Evolutionary conservation across 2,113 vertebrate species (phyloP).

Genomic region (Amphilophus citrinellus): DNA sequence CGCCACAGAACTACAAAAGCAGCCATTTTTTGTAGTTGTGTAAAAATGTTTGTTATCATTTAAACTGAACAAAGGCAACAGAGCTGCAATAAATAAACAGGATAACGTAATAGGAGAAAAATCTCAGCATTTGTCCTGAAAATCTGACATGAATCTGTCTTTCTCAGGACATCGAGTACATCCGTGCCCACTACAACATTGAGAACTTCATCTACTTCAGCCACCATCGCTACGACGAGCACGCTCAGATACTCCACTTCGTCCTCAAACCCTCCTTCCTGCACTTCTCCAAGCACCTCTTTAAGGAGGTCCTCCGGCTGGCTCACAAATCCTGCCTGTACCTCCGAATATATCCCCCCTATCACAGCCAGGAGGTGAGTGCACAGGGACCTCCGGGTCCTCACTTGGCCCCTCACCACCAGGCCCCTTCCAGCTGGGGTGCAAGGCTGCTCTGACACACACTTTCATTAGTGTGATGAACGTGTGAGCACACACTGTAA

Average conservation of each 20-base stretch:
- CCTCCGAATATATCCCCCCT: constrained; percentile 82
- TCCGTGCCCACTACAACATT: constrained; percentile 89
- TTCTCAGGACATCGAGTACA: constrained; percentile 87
- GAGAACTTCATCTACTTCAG: constrained; percentile 92
- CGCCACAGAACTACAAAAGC: neutral
- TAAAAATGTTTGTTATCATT: neutral
- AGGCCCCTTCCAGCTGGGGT: constrained; percentile 17
- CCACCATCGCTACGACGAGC: constrained; percentile 86
- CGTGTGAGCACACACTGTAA: constrained; percentile 23
- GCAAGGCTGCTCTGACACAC: constrained; percentile 24
- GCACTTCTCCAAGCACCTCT: constrained; percentile 84
- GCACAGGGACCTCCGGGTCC: neutral
- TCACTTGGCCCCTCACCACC: constrained; percentile 1
- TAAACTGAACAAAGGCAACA: neutral
- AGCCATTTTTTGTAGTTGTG: neutral
- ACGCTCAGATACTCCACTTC: constrained; percentile 87
- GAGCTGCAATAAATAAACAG: neutral
- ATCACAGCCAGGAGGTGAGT: constrained; percentile 81
- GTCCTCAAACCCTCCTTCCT: constrained; percentile 83
- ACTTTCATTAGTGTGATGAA: constrained; percentile 25
- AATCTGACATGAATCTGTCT: constrained; percentile 2
- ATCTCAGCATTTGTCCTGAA: neutral
- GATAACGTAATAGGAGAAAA: neutral
- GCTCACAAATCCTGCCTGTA: constrained; percentile 89
- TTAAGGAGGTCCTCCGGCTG: constrained; percentile 91